Evolutionary conservation across 2,888 invertebrate species (phyloP).

Genomic region (Petrolisthes cinctipes): DNA sequence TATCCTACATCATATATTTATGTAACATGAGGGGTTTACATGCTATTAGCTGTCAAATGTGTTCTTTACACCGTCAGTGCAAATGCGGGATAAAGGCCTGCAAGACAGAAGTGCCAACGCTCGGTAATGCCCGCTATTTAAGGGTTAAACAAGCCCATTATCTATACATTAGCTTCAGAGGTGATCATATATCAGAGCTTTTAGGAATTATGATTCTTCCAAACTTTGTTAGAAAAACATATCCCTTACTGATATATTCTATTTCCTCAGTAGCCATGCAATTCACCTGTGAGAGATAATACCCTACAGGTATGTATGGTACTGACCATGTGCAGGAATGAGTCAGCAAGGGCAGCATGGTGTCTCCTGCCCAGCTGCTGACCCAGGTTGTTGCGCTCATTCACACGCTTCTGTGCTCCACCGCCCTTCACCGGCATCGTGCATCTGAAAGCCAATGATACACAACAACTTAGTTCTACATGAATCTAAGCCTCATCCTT

Average conservation of each 20-base stretch:
- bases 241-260: no score
- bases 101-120: no score
- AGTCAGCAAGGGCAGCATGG: slow-evolving; percentile 17
- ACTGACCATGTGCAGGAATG: slow-evolving; percentile 34
- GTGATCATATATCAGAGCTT: neutral
- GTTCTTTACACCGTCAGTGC: no score
- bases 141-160: no score
- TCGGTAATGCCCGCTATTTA: no score
- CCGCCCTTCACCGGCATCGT: slow-evolving; percentile 51
- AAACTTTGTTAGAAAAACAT: no score
- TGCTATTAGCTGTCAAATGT: no score
- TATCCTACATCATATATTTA: no score
- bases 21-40: no score
- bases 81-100: no score
- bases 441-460: slow-evolving; percentile 42
- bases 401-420: slow-evolving; percentile 44
- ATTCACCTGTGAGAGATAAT: neutral
- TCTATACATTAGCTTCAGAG: no score
- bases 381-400: slow-evolving; percentile 42
- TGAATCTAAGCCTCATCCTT: neutral
- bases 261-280: neutral
- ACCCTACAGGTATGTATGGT: neutral
- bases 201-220: neutral
- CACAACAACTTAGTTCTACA: neutral
- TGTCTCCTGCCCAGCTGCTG: slow-evolving; percentile 5